phyloP scores from a whole-genome alignment of 2,888 invertebrate genomes.

The Meteorus colon region DNA sequence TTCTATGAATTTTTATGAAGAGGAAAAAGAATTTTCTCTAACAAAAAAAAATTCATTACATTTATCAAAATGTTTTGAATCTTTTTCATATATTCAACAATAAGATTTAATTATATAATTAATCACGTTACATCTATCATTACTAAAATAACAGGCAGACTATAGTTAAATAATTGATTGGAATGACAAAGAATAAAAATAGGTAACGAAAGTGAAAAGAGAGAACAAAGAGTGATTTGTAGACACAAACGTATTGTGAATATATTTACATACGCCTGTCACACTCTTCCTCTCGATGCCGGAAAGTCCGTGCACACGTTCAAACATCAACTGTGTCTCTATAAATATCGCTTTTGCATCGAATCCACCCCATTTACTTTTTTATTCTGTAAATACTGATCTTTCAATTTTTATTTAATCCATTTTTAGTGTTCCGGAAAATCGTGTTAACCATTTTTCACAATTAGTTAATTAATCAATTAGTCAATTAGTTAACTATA shows the following conservation, averaged over 20 bases:
- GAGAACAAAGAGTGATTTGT: background rate
- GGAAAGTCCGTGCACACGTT: constrained; percentile 63
- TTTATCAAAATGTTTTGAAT: no score
- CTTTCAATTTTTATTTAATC: background rate
- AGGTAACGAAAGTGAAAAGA: background rate
- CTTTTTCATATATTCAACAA: no score
- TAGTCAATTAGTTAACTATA: background rate
- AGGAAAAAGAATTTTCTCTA: no score
- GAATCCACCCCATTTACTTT: constrained; percentile 55
- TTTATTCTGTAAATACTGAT: constrained; percentile 10
- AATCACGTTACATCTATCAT: no score
- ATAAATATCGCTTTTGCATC: constrained; percentile 71
- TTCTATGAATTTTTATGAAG: constrained; percentile 5
- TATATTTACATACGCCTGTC: constrained; percentile 67
- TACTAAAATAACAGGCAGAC: no score
- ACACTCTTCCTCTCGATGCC: constrained; percentile 57
- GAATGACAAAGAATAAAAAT: no score
- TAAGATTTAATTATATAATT: no score
- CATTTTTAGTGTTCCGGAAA: background rate
- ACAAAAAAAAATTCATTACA: no score
- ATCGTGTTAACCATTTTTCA: background rate
- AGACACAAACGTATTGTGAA: constrained; percentile 55
- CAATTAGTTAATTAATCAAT: background rate
- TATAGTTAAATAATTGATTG: no score
- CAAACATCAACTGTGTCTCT: constrained; percentile 54